Evolutionary conservation across 2,888 invertebrate species (phyloP), one percentile per base, ranked within the genome.

Genomic region (Eupithecia exiguata): DNA sequence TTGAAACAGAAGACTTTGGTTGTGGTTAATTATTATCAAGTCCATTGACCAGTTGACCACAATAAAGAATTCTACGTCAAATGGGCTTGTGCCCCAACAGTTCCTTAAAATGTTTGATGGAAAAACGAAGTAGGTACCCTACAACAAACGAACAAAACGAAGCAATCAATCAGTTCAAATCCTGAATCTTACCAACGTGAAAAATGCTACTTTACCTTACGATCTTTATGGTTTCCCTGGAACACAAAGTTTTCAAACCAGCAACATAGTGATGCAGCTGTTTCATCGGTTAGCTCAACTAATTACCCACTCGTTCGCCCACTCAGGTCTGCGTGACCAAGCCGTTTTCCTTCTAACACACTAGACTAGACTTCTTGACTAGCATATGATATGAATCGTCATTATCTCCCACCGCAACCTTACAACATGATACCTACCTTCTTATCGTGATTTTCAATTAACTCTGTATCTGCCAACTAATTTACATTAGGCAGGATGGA

Each of bases 251-350:
- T 53, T 53, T 53, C 10, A 0, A 46, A 46, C 46, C 21, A 53
- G 21, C 21, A 10, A 21, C 61, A 30, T 63, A n/a, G 25, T 69
- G 71, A 66, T 61, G 36, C 65, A 71, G 71, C 74, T 69, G 71
- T 43, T 40, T 61, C 61, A 25, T 67, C 38, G 67, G 70, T 43
- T 53, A 62, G 49, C 79, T 80, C 82, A 78, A 82, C 86, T 92
- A 91, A 92, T 92, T 89, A 85, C 87, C 83, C 84, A 80, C 83
- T 88, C 82, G 87, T 82, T 88, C 89, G 88, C 88, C 89, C 86
- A 89, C 90, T n/a, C 25, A 82, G 84, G 77, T 80, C 84, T 86
- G 82, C 87, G 87, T 86, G 87, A 87, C 84, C 86, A 65, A 68
- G 66, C 83, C 82, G 81, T 80, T 86, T 90, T 87, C 87, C 84